Base-by-base conservation (phyloP, 1,140 invertebrate genomes). In the Glomeris maerens region DNA sequence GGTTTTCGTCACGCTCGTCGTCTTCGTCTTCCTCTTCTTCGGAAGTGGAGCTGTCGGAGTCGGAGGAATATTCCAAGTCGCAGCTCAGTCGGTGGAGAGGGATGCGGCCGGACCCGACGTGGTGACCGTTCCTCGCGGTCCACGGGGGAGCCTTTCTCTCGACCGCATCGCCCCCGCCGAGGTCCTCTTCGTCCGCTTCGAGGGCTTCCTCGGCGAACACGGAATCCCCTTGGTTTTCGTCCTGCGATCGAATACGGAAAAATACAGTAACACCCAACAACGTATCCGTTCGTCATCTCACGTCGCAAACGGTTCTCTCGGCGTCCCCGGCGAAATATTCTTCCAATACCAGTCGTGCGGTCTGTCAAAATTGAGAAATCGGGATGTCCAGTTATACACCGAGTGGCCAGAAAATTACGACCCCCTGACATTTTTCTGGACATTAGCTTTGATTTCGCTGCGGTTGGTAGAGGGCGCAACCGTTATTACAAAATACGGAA, bases 291-390 rank as follows among this genome's bases (percentile, higher is more conserved):
- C 17, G n/a, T 13, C 28, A 49, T 27, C 28, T 49, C 44, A 52
- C 40, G 42, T 45, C 47, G 21, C 38, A 23, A 20, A 7, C 7
- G 2, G 27, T 45, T 14, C 20, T 40, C 38, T 76, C 68, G 27
- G 68, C 63, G 57, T 76, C 74, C 21, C 74, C 73, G 46, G 73
- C 69, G 63, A 89, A 89, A 66, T 84, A 83, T 65, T 87, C 83
- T 60, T 88, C 84, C 55, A 90, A 67, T 46, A 87, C 79, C 54
- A 87, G 69, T 71, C 88, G 88, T 42, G 84, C 84, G 55, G 79
- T 82, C 84, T 88, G 59, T 20, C n/a, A n/a, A n/a, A n/a, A n/a
- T n/a, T n/a, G n/a, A n/a, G n/a, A n/a, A n/a, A n/a, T n/a, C n/a
- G n/a, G n/a, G n/a, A n/a, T n/a, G n/a, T n/a, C n/a, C n/a, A n/a